Percentiles rank a stretch among this genome's conserved stretches.
Evolutionary conservation across 1,140 invertebrate species (phyloP).

Genomic region (Saccostrea cuccullata): DNA sequence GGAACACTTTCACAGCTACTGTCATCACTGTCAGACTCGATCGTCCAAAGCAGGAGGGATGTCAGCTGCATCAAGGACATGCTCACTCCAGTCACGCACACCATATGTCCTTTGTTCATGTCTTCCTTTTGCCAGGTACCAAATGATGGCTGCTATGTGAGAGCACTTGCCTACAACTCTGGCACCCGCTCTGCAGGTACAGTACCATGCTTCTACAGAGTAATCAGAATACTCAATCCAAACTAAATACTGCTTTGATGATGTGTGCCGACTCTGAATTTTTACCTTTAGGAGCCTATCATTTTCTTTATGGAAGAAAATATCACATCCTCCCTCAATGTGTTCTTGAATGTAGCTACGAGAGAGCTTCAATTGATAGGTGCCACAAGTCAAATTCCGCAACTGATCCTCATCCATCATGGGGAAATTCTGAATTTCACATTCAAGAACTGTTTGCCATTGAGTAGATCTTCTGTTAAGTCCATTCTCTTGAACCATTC

Average conservation of each 20-base stretch:
- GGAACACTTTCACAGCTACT: background rate
- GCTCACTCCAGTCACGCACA: constrained; percentile 39
- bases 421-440: background rate
- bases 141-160: constrained; percentile 44
- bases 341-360: background rate
- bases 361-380: background rate
- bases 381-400: constrained; percentile 5
- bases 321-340: background rate
- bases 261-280: constrained; percentile 46
- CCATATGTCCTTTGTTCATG: background rate
- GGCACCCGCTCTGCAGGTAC: constrained; percentile 35
- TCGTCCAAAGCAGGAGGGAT: constrained; percentile 14
- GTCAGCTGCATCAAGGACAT: constrained; percentile 32
- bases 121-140: constrained; percentile 37
- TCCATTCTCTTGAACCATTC: background rate
- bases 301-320: constrained; percentile 42
- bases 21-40: constrained; percentile 32
- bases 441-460: background rate
- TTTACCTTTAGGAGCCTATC: constrained; percentile 21
- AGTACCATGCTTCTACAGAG: constrained; percentile 44
- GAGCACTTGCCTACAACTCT: constrained; percentile 39
- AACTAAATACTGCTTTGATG: background rate
- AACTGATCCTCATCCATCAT: background rate
- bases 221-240: background rate
- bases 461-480: background rate